Base-by-base conservation (phyloP, 2,797 vertebrate species). In the Lateolabrax maculatus region DNA sequence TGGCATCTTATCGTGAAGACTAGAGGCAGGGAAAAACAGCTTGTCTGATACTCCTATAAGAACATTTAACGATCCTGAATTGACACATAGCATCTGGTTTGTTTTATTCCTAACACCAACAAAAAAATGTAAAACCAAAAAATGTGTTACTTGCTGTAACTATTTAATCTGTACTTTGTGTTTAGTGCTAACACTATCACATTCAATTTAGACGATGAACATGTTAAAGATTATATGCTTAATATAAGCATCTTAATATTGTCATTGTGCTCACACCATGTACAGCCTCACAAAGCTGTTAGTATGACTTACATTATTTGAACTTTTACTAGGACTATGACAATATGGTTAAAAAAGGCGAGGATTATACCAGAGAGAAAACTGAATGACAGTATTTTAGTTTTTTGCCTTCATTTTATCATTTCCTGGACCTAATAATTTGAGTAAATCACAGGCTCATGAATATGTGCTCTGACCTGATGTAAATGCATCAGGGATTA, bases 401-500 rank as follows among this genome's bases (percentile, higher is more conserved):
- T 7, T 29, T 37, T 65, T 44, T 31, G 5, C 2, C 23, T 46
- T n/a, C 18, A 29, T 52, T 27, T 66, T 61, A 44, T 15, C 5
- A 0, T 55, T 65, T 74, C 41, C 43, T 58, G 21, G 15, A 70
- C 43, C 56, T 63, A 34, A 3, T 60, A 31, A 60, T 55, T 55
- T 31, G 16, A 65, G 46, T 53, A 48, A 77, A 51, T 76, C 52
- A 71, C 68, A 67, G 64, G 60, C 55, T 79, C 13, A 6, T 52
- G 55, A 72, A 11, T 44, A 55, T 21, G 44, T 80, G 46, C 68
- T 36, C 49, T 76, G 63, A 65, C 25, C 39, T 73, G 60, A 67
- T 65, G 57, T 41, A 31, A 41, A 60, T 29, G n/a, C 34, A 63
- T 55, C 29, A 56, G 72, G 71, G 75, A 81, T 71, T 34, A 63